phyloP scores from a whole-genome alignment of 37 sponge, comb jelly and placozoan genomes.

The Theonella swinhoei region DNA sequence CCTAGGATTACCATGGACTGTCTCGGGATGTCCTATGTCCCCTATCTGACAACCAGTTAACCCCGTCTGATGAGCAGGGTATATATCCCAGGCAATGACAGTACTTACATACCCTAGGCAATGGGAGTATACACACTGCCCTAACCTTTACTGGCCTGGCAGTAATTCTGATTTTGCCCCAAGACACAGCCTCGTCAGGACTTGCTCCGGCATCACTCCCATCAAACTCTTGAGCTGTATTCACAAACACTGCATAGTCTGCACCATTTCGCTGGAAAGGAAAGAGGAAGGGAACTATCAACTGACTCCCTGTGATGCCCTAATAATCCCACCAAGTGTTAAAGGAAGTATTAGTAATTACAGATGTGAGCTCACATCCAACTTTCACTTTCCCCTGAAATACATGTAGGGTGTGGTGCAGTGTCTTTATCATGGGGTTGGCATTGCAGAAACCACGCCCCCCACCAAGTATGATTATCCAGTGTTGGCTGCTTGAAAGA shows the following conservation, averaged over 20 bases:
- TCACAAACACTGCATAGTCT: conserved; percentile 95
- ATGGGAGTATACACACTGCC: too few species aligned
- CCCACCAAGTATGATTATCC: conserved; percentile 98
- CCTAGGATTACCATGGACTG: too few species aligned
- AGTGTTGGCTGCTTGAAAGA: conserved; percentile 74
- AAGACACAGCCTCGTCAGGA: conserved; percentile 98
- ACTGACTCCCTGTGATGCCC: too few species aligned
- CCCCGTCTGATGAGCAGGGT: too few species aligned
- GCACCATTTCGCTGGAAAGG: conserved; percentile 93
- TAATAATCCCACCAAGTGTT: conserved; percentile 67
- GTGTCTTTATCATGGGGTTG: conserved; percentile 95
- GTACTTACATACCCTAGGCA: too few species aligned
- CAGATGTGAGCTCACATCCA: neutral
- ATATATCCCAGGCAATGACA: too few species aligned
- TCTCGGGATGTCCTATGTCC: too few species aligned
- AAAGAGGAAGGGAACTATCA: neutral
- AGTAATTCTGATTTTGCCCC: conserved; percentile 93
- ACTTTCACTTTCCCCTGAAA: too few species aligned
- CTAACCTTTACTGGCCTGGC: conserved; percentile 88
- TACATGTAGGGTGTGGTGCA: too few species aligned
- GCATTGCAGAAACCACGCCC: conserved; percentile 99
- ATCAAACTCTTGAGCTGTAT: conserved; percentile 98
- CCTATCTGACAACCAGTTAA: too few species aligned
- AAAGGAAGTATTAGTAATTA: neutral
- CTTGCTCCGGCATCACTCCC: conserved; percentile 98